A percentile compares a stretch with the other conserved stretches of the same genome.
Conservation (phyloP, 2,113 vertebrate genomes). For the Nothobranchius kuhntae region DNA sequence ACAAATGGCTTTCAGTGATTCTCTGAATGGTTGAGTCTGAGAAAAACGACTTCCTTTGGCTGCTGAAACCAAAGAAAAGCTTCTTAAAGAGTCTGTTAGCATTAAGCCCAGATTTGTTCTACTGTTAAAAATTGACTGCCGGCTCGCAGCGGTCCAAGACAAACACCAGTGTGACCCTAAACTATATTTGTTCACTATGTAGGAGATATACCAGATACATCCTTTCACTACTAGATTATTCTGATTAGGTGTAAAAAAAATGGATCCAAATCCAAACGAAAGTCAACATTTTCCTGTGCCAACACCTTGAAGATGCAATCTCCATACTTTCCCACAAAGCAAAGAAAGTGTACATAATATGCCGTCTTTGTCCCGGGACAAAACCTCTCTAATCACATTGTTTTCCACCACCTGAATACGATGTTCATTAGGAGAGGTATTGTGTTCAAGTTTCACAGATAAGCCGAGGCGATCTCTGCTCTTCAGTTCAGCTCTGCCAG, state of each 20-base stretch:
- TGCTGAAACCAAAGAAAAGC: constrained; percentile 21
- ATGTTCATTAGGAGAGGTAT: constrained; percentile 36
- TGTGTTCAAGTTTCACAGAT: constrained; percentile 59
- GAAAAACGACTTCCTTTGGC: constrained; percentile 31
- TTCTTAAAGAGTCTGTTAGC: constrained; percentile 53
- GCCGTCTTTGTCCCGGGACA: constrained; percentile 34
- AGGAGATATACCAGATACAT: constrained; percentile 58
- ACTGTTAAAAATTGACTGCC: constrained; percentile 54
- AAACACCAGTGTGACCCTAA: constrained; percentile 68
- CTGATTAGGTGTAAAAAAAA: constrained; percentile 31
- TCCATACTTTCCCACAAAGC: constrained; percentile 47
- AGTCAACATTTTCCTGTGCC: constrained; percentile 16
- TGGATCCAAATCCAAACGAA: background rate
- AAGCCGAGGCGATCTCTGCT: constrained; percentile 52
- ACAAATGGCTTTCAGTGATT: constrained; percentile 35
- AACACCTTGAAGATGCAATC: constrained; percentile 42
- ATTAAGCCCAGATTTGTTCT: constrained; percentile 52
- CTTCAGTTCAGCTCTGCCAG: constrained; percentile 55
- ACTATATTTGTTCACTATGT: constrained; percentile 69
- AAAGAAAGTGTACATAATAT: constrained; percentile 34
- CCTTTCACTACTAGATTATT: constrained; percentile 30
- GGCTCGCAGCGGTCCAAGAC: constrained; percentile 62
- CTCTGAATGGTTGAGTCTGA: constrained; percentile 9
- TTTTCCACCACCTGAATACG: constrained; percentile 56
- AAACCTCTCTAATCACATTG: constrained; percentile 29